A percentile compares a stretch with the other conserved stretches of the same genome.
These are phyloP conservation scores for Philonicus albiceps DNA, from an alignment of 2,888 invertebrate species.

Conservation along the genomic window DNA sequence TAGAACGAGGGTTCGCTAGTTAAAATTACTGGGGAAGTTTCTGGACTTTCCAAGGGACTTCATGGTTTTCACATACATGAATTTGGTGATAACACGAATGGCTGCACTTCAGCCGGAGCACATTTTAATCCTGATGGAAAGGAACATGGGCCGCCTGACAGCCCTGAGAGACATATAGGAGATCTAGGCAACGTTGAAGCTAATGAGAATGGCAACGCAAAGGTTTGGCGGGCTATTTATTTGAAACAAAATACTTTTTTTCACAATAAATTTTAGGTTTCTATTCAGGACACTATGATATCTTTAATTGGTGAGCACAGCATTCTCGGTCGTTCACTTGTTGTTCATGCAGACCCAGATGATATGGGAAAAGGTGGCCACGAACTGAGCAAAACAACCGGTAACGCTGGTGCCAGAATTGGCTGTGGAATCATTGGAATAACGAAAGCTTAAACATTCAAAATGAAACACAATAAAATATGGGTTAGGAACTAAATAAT, in stretches of 20 bases:
- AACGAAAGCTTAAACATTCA: background rate
- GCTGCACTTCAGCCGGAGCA: constrained; percentile 92
- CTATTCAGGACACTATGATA: constrained; percentile 71
- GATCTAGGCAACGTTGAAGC: constrained; percentile 88
- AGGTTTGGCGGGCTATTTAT: constrained; percentile 57
- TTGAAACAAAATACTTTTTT: background rate
- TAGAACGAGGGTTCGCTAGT: constrained; percentile 74
- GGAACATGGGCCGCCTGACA: constrained; percentile 84
- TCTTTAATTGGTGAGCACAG: constrained; percentile 75
- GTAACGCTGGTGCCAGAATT: constrained; percentile 88
- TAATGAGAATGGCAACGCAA: constrained; percentile 70
- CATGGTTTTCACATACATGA: constrained; percentile 90
- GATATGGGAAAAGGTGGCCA: constrained; percentile 94
- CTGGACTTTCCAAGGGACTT: constrained; percentile 77
- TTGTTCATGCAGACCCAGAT: constrained; percentile 92
- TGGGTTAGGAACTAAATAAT: background rate
- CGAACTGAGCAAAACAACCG: constrained; percentile 90
- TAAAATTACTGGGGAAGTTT: constrained; percentile 81
- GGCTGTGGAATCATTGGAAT: constrained; percentile 63
- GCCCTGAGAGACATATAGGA: constrained; percentile 81
- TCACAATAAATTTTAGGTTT: constrained; percentile 58
- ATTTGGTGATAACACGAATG: constrained; percentile 95
- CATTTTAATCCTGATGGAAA: constrained; percentile 88
- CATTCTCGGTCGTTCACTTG: constrained; percentile 85
- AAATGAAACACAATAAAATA: background rate